Base-by-base conservation (phyloP, 1,140 invertebrate species). In the Harlomillsia oculata region DNA sequence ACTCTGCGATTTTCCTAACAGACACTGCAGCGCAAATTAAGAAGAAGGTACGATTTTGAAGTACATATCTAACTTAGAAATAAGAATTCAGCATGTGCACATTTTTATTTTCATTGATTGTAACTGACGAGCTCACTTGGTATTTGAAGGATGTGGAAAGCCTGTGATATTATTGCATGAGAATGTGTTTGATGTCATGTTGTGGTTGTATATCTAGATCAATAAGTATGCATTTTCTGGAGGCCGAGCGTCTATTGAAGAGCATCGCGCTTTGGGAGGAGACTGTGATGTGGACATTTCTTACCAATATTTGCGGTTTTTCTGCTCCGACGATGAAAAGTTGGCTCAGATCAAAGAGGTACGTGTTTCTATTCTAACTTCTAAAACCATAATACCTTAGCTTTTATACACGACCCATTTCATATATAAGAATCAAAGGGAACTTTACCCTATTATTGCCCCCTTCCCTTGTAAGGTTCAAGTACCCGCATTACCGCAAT, bases 221-320 rank as follows among this genome's bases (percentile, higher is more conserved):
- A 99, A 99, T 69, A 98, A 97, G 76, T 89, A 97, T 74, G 97
- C 96, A 23, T 99, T 98, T 75, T 97, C 93, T 49, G 97, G 97
- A 26, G 97, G 97, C 25, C 86, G 85, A 67, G 78, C 82, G 13
- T 96, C 92, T 1, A 74, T 96, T 0, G 95, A 99, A 72, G 88
- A 97, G 70, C 97, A 99, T 69, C 74, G 85, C 62, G 74, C 82
- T 69, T 73, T 84, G 40, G 95, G 97, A 30, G 97, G 96, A 3
- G 87, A 98, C 72, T 96, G 94, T 70, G 87, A 91, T 63, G 80
- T 99, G 3, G 97, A 99, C 75, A 86, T 94, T 49, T 87, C 93
- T 0, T 99, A 82, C 75, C 94, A 99, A 71, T 96, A 98, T 76
- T 74, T 99, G 2, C 82, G 77, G 40, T 98, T 97, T 73, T 99